phyloP scores from a whole-genome alignment of 2,888 invertebrate genomes.

The Euspilapteryx auroguttella region DNA sequence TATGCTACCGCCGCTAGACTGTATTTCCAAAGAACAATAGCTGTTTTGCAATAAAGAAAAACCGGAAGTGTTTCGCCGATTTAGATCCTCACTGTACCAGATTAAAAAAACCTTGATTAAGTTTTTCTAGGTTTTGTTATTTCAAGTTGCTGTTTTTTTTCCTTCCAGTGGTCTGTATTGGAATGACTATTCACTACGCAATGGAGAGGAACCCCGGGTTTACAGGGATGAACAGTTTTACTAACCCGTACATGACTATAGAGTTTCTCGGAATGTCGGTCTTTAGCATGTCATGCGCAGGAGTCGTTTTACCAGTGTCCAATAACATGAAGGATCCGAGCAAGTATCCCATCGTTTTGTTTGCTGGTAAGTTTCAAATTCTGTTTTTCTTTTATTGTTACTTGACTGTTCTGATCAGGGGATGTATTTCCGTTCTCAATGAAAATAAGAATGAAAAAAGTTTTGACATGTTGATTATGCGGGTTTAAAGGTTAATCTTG shows the following conservation, averaged over 20 bases:
- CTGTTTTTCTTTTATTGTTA: neutral
- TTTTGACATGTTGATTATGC: no score
- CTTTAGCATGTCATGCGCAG: constrained; percentile 54
- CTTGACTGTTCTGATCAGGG: neutral
- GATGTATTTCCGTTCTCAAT: no score
- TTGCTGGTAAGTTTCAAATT: constrained; percentile 16
- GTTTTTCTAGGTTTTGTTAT: neutral
- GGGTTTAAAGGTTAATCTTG: no score
- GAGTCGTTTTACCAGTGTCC: constrained; percentile 30
- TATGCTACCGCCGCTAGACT: no score
- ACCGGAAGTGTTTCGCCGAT: no score
- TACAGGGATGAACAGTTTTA: constrained; percentile 9
- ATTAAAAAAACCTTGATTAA: neutral
- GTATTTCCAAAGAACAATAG: no score
- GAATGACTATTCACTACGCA: constrained; percentile 19
- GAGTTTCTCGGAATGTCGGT: constrained; percentile 54
- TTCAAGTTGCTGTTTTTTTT: neutral
- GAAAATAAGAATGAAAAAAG: no score
- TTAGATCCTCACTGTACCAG: neutral
- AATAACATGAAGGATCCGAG: constrained; percentile 31
- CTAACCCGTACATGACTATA: constrained; percentile 11
- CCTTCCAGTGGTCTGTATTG: constrained; percentile 21
- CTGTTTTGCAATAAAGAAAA: neutral
- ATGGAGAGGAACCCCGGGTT: constrained; percentile 18
- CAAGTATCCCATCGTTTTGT: constrained; percentile 15